phyloP scores from a whole-genome alignment of 2,888 invertebrate species.

The Thumatha senex region DNA sequence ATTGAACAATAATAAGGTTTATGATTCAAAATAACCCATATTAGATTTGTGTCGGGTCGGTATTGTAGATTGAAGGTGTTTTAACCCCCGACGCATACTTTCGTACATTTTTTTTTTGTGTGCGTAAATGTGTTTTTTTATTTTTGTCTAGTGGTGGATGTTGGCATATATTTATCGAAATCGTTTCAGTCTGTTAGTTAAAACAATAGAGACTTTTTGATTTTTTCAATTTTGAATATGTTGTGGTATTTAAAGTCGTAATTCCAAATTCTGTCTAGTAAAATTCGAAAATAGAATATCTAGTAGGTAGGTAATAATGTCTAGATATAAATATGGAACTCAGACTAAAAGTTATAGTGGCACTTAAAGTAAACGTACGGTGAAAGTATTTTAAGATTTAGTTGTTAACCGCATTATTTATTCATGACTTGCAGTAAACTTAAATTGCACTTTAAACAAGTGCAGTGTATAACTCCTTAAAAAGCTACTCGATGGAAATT shows the following conservation, averaged over 20 bases:
- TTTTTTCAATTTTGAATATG: too few species aligned
- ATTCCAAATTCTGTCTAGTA: conserved; percentile 4
- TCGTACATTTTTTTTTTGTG: too few species aligned
- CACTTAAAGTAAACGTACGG: conserved; percentile 37
- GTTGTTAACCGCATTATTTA: conserved; percentile 39
- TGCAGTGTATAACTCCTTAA: conserved; percentile 38
- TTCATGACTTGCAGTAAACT: conserved; percentile 41
- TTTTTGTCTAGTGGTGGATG: too few species aligned
- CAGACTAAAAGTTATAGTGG: conserved; percentile 40
- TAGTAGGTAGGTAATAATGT: conserved; percentile 11
- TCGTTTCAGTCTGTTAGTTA: too few species aligned
- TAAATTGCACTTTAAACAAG: conserved; percentile 42
- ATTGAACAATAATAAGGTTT: conserved; percentile 12
- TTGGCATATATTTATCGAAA: too few species aligned
- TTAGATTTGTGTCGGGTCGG: background rate
- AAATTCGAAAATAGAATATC: conserved; percentile 19
- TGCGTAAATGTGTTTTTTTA: too few species aligned
- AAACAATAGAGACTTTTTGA: too few species aligned
- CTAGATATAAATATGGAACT: conserved; percentile 28
- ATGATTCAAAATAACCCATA: conserved; percentile 20
- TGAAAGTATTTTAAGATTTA: conserved; percentile 45
- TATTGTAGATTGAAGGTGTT: background rate
- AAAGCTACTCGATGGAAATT: conserved; percentile 25
- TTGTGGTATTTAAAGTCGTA: too few species aligned
- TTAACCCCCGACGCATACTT: background rate